Conservation (phyloP, 53 echinoderm and acorn worm species). For the Arbacia lixula region DNA sequence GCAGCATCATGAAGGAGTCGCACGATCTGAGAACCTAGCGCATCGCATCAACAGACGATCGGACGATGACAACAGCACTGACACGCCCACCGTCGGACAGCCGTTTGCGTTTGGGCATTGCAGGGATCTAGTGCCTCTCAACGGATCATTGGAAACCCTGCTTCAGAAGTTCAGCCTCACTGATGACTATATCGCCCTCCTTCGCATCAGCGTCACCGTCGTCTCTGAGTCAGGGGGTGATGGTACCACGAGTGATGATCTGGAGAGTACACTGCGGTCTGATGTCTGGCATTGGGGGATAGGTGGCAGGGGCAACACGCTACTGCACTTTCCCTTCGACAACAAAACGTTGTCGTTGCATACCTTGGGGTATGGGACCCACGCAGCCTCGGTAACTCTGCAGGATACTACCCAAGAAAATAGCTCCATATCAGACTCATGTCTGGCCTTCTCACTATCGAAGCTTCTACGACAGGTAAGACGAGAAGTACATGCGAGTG, state of each 20-base stretch:
- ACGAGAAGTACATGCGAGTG: neutral
- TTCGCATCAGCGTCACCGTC: neutral
- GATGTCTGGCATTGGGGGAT: conserved; percentile 17
- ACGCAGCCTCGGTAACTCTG: neutral
- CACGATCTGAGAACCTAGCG: too few relatives aligned
- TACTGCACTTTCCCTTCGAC: conserved; percentile 12
- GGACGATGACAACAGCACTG: neutral
- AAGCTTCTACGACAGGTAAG: neutral
- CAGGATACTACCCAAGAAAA: neutral
- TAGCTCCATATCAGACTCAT: neutral
- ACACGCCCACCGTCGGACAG: neutral
- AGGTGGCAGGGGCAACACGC: neutral
- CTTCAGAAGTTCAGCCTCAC: neutral
- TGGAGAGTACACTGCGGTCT: neutral
- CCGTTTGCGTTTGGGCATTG: too few relatives aligned
- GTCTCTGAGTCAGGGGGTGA: too few relatives aligned
- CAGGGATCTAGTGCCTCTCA: neutral
- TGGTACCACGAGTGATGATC: neutral
- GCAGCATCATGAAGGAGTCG: too few relatives aligned
- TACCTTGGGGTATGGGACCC: neutral
- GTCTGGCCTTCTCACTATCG: neutral
- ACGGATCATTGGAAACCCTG: neutral
- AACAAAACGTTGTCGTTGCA: neutral
- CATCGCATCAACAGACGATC: neutral
- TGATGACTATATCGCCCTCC: neutral